Evolutionary conservation across 2,797 vertebrate species (phyloP).

Genomic region (Bucorvus abyssinicus): DNA sequence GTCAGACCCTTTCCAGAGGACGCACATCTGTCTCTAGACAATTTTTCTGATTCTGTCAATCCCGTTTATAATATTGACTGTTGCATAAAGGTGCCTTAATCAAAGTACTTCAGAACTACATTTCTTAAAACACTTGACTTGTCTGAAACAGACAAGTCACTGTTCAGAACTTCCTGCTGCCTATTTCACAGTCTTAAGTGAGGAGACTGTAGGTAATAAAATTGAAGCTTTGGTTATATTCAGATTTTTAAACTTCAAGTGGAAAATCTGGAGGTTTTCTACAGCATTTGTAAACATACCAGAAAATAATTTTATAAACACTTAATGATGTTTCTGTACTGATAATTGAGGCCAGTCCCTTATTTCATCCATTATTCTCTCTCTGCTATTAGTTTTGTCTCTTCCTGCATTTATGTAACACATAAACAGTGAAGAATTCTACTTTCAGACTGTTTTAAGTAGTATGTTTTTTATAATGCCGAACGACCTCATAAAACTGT

Average conservation of each 20-base stretch:
- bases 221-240: background rate
- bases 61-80: background rate
- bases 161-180: background rate
- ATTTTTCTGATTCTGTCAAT: background rate
- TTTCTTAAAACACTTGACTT: background rate
- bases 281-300: background rate
- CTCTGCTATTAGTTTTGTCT: background rate
- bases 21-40: background rate
- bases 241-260: background rate
- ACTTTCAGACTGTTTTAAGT: background rate
- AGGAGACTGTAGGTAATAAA: background rate
- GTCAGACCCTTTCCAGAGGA: background rate
- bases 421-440: background rate
- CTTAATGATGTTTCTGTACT: background rate
- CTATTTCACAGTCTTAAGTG: background rate
- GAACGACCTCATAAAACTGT: background rate
- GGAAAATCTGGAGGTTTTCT: background rate
- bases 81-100: background rate
- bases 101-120: background rate
- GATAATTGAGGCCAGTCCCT: background rate
- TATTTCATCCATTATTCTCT: background rate
- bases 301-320: background rate
- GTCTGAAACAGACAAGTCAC: background rate
- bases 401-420: background rate
- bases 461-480: background rate